Evolutionary conservation across 2,797 vertebrate species (phyloP).

Genomic region (Dendrocincla tyrannina): DNA sequence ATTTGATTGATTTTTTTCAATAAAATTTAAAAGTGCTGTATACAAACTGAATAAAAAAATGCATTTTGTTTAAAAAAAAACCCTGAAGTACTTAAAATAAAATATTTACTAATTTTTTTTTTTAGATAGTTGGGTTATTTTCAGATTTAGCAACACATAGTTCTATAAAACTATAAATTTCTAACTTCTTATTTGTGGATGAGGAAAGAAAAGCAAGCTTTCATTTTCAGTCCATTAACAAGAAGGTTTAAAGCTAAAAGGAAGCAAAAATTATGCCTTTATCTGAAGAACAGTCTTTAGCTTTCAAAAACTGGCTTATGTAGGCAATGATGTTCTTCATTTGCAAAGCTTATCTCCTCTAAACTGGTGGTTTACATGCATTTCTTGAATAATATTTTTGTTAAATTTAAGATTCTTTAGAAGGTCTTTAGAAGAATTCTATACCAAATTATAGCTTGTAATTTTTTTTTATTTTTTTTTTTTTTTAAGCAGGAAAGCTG

Average conservation of each 20-base stretch:
- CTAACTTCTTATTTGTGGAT: not conserved
- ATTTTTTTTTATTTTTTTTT: not conserved
- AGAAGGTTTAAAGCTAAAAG: not conserved
- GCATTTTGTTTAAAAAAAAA: not conserved
- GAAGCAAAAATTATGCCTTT: not conserved
- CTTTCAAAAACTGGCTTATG: not conserved
- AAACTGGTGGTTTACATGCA: rapidly evolving
- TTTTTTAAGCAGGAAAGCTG: not conserved
- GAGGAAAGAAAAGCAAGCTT: not conserved
- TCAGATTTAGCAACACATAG: not conserved
- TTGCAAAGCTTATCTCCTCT: not conserved
- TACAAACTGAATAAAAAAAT: not conserved
- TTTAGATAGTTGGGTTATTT: not conserved
- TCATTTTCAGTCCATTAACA: not conserved
- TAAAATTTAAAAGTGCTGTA: not conserved
- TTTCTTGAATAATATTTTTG: not conserved
- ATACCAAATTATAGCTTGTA: rapidly evolving
- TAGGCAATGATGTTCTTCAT: not conserved
- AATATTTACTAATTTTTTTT: not conserved
- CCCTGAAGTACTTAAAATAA: not conserved
- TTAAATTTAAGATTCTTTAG: not conserved
- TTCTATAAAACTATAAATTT: not conserved
- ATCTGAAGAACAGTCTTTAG: not conserved
- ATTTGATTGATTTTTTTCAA: not conserved
- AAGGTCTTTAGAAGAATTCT: not conserved